Evolutionary conservation across 2,797 vertebrate species (phyloP), one percentile per base, ranked within the genome.

Genomic region (Carapus acus): DNA sequence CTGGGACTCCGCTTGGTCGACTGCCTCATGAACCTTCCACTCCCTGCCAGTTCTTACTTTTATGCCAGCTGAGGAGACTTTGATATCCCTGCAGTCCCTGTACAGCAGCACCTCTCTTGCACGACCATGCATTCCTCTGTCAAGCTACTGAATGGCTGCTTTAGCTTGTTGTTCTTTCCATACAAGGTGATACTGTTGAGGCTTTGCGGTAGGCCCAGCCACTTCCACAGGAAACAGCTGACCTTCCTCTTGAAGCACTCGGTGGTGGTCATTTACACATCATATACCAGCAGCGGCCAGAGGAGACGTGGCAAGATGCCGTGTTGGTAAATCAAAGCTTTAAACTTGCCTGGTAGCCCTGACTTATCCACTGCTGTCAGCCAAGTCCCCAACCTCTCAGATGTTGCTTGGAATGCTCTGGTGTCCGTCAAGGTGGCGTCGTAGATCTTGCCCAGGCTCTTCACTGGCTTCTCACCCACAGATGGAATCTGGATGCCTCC

Each of bases 11-110:
- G 39, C 39, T 19, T 8, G 17, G 2, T 41, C 18, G 6, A 4
- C 8, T 4, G 39, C 18, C 5, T 19, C 17, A 15, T 44, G 2
- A 23, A 14, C 53, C 38, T 34, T 54, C 22, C 39, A 37, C 9
- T 19, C 65, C 59, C 67, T 81, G 78, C 74, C 27, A 18, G 31
- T 36, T 8, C 33, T 36, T n/a, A n/a, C n/a, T n/a, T n/a, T n/a
- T n/a, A n/a, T n/a, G n/a, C n/a, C n/a, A n/a, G n/a, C n/a, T n/a
- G 33, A 36, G 33, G 33, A 36, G 33, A 36, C 33, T 11, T 36
- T 36, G 33, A 8, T 36, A 3, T 36, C 33, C 12, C 9, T 8
- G 3, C 11, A 36, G 33, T 36, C 33, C n/a, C 33, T 36, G 33
- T 3, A 36, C 33, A 36, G 33, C 16, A 20, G 11, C 20, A 51